Percentiles rank a stretch among this genome's conserved stretches.
Conservation (phyloP, 2,797 vertebrate species). For the Erethizon dorsatum region DNA sequence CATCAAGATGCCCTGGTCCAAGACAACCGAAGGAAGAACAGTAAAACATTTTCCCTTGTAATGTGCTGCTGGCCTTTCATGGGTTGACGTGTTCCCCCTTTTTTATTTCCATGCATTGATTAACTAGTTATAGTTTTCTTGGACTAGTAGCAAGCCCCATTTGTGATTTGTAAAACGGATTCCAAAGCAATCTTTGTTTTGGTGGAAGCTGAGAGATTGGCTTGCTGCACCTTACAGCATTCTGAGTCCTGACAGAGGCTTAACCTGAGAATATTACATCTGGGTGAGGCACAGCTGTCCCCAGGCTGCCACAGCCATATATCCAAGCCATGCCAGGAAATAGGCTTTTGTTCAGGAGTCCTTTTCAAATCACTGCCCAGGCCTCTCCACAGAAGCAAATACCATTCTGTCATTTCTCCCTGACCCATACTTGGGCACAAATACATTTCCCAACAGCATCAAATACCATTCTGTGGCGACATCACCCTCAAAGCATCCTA, state of each 20-base stretch:
- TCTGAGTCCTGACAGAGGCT: background rate
- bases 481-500: background rate
- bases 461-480: background rate
- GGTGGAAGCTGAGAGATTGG: slow-evolving; percentile 37
- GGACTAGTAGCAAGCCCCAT: background rate
- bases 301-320: background rate
- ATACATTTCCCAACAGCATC: background rate
- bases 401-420: slow-evolving; percentile 18
- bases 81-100: background rate
- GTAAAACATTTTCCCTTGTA: background rate
- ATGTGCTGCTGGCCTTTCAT: background rate
- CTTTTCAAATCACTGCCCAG: slow-evolving; percentile 60
- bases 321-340: background rate
- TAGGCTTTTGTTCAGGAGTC: slow-evolving; percentile 38
- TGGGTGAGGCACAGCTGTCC: background rate
- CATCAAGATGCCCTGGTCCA: background rate
- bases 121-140: slow-evolving; percentile 38
- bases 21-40: background rate
- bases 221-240: background rate
- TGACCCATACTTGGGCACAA: background rate
- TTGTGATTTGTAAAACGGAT: slow-evolving; percentile 65
- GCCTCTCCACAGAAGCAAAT: slow-evolving; percentile 14
- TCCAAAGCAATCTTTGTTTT: slow-evolving; percentile 64
- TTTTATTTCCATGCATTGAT: slow-evolving; percentile 19
- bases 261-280: slow-evolving; percentile 21